Percentiles rank a stretch among this genome's conserved stretches.
Evolutionary conservation across 2,797 vertebrate species (phyloP).

Genomic region (Toxotes lorentzi): DNA sequence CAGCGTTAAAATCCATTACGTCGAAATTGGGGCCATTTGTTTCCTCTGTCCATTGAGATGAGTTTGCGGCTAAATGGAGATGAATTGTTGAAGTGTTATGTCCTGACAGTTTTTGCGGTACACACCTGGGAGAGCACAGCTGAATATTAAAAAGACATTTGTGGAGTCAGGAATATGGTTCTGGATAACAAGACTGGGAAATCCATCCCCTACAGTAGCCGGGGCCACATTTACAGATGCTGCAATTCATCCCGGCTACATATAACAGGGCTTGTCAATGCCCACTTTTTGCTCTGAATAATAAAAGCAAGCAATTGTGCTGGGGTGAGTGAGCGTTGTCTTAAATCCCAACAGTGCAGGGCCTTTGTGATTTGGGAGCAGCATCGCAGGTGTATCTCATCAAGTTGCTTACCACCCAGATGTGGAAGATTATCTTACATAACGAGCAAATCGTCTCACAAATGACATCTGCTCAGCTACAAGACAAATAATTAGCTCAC

Average conservation of each 20-base stretch:
- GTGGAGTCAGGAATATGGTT: slow-evolving; percentile 56
- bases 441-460: slow-evolving; percentile 24
- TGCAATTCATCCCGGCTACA: slow-evolving; percentile 31
- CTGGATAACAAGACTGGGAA: slow-evolving; percentile 43
- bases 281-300: slow-evolving; percentile 7
- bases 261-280: slow-evolving; percentile 13
- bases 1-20: slow-evolving; percentile 64
- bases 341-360: background rate
- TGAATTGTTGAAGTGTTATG: slow-evolving; percentile 55
- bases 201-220: slow-evolving; percentile 28
- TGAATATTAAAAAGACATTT: slow-evolving; percentile 71
- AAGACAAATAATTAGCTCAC: slow-evolving; percentile 34
- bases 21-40: slow-evolving; percentile 64
- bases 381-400: slow-evolving; percentile 31
- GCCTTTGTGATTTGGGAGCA: slow-evolving; percentile 4
- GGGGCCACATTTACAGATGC: slow-evolving; percentile 29
- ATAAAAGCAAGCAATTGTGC: background rate
- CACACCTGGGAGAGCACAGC: slow-evolving; percentile 55
- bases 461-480: slow-evolving; percentile 34
- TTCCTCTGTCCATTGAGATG: slow-evolving; percentile 54
- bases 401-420: slow-evolving; percentile 22
- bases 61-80: slow-evolving; percentile 71
- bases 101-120: slow-evolving; percentile 57
- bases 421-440: slow-evolving; percentile 32
- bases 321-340: background rate